A percentile compares a stretch with the other conserved stretches of the same genome.
phyloP scores from a whole-genome alignment of 2,797 vertebrate genomes.

The Halcyon leucocephala region DNA sequence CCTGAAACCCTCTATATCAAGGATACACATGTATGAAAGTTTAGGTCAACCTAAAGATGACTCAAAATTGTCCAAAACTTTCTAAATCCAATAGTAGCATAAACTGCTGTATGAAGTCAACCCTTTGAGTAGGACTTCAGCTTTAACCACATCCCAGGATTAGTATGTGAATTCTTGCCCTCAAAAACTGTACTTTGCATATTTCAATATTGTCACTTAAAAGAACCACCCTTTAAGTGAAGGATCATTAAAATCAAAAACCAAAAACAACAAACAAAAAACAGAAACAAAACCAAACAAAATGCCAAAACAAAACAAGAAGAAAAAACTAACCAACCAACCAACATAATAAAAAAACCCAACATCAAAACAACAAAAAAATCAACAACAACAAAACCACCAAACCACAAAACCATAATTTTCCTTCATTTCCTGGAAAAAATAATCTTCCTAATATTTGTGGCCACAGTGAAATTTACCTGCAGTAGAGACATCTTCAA shows the following conservation, averaged over 20 bases:
- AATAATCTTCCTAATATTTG: background rate
- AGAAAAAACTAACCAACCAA: no score
- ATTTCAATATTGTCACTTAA: background rate
- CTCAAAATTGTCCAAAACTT: background rate
- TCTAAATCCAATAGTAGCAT: background rate
- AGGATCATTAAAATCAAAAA: background rate
- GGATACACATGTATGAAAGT: background rate
- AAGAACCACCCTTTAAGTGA: background rate
- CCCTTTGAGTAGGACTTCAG: background rate
- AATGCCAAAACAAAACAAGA: no score
- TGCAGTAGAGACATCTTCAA: background rate
- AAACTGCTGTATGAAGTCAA: background rate
- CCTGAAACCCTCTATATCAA: background rate
- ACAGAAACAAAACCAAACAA: no score
- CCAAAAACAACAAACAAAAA: no score
- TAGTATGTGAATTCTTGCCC: background rate
- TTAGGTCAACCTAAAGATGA: background rate
- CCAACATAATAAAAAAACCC: no score
- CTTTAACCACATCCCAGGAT: background rate
- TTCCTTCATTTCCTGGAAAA: background rate
- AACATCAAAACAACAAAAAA: no score
- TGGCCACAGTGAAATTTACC: background rate
- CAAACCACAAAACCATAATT: background rate
- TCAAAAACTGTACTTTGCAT: background rate
- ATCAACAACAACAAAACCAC: no score